These are phyloP conservation scores for Mythimna vitellina DNA, from an alignment of 2,888 invertebrate species.

Conservation along the genomic window DNA sequence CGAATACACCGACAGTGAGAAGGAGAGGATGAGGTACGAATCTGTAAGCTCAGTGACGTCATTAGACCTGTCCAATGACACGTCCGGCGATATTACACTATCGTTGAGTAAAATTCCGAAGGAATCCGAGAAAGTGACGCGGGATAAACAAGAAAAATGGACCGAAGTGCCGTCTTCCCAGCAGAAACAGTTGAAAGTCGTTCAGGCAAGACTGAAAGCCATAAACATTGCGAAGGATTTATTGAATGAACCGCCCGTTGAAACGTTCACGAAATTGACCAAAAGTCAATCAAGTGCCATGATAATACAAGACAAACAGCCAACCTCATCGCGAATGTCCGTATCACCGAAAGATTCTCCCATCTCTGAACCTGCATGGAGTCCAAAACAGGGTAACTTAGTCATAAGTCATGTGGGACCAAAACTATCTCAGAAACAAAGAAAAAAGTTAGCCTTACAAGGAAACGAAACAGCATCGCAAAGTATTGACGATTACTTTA, in stretches of 20 bases:
- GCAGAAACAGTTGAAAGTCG: conserved; percentile 86
- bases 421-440: conserved; percentile 92
- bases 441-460: conserved; percentile 91
- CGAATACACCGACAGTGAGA: conserved; percentile 86
- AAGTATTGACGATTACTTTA: conserved; percentile 77
- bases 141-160: conserved; percentile 83
- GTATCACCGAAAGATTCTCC: conserved; percentile 81
- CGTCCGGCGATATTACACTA: conserved; percentile 82
- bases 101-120: conserved; percentile 81
- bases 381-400: conserved; percentile 78
- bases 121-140: conserved; percentile 73
- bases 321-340: conserved; percentile 77
- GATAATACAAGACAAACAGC: conserved; percentile 63
- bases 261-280: conserved; percentile 82
- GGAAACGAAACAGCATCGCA: conserved; percentile 76
- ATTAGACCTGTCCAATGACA: conserved; percentile 82
- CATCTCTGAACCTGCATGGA: conserved; percentile 72
- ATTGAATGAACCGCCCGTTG: conserved; percentile 78
- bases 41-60: conserved; percentile 85
- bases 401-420: conserved; percentile 85
- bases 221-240: conserved; percentile 83
- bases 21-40: conserved; percentile 83
- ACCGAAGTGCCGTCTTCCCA: conserved; percentile 84
- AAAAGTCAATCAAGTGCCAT: conserved; percentile 79
- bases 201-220: conserved; percentile 87